Evolutionary conservation across 2,888 invertebrate species (phyloP), one percentile per base, ranked within the genome.

Genomic region (Sipha maydis): DNA sequence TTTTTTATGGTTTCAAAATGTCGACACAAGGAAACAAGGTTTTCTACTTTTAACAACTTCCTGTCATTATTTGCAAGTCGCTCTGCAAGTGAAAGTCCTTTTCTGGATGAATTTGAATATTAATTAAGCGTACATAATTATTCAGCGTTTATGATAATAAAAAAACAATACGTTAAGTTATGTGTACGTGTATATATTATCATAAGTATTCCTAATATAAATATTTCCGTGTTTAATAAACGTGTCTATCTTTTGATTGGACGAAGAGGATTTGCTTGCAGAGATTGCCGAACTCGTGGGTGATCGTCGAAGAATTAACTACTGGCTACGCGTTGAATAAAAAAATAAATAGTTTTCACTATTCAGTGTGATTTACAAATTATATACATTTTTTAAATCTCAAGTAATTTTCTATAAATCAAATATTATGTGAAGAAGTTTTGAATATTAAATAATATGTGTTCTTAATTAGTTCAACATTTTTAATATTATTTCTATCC

Each of bases 1-100:
- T 69, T 28, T n/a, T 69, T 11, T 25, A n/a, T 28, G 3, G 5
- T 69, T 69, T 69, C 25, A 25, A 69, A n/a, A 28, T 69, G 28
- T 69, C 28, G 25, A 25, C 61, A 25, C 11, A 31, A 71, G 76
- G 38, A 61, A 84, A 84, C 28, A 31, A 84, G 61, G 76, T 84
- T 84, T 84, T 84, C 76, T 76, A 76, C 67, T 61, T 41, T 73
- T 84, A 76, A 77, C 76, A 38, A 84, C 84, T 84, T 84, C 84
- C 84, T 76, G 84, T 56, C 41, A 84, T 84, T 84, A 84, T 84
- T n/a, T 54, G 31, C 25, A 54, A 83, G 71, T 61, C n/a, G 28
- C 38, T 61, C 34, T 41, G 41, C 7, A 73, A 83, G 83, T 83
- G 83, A 83, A 83, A 83, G 83, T 83, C 48, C 28, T 73, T 31